Conservation (phyloP, 2,797 vertebrate genomes). For the Alca torda region DNA sequence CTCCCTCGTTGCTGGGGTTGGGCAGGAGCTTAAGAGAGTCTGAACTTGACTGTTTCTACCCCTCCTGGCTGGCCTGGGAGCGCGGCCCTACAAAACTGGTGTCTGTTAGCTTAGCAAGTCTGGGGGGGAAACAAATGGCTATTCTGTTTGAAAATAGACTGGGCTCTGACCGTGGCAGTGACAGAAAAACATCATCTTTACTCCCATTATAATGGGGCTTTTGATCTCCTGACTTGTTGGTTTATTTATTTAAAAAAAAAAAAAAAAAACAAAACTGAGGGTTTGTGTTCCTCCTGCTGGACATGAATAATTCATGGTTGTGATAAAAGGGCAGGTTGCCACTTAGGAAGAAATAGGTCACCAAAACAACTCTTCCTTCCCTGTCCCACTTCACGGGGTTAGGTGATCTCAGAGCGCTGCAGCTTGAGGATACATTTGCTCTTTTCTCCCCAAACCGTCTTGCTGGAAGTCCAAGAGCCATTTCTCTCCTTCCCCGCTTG, state of each 20-base stretch:
- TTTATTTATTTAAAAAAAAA: background rate
- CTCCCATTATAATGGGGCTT: background rate
- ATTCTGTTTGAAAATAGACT: background rate
- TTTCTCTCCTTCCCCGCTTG: background rate
- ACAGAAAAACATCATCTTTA: background rate
- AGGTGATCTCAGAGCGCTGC: background rate
- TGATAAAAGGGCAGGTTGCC: background rate
- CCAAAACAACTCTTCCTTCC: background rate
- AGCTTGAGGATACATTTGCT: background rate
- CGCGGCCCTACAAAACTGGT: background rate
- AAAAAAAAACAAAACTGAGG: background rate
- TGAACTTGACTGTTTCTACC: background rate
- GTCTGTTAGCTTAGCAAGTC: background rate
- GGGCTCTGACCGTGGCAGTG: background rate
- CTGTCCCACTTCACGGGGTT: background rate
- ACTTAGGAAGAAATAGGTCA: background rate
- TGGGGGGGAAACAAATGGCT: background rate
- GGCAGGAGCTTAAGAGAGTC: slow-evolving; percentile 18
- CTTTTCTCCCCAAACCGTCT: background rate
- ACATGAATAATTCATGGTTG: background rate
- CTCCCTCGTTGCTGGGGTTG: background rate
- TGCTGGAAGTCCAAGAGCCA: background rate
- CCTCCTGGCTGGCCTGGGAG: background rate
- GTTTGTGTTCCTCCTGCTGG: background rate
- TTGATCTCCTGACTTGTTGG: background rate